Evolutionary conservation across 2,113 vertebrate genomes (phyloP).

Genomic region (Fulica atra): DNA sequence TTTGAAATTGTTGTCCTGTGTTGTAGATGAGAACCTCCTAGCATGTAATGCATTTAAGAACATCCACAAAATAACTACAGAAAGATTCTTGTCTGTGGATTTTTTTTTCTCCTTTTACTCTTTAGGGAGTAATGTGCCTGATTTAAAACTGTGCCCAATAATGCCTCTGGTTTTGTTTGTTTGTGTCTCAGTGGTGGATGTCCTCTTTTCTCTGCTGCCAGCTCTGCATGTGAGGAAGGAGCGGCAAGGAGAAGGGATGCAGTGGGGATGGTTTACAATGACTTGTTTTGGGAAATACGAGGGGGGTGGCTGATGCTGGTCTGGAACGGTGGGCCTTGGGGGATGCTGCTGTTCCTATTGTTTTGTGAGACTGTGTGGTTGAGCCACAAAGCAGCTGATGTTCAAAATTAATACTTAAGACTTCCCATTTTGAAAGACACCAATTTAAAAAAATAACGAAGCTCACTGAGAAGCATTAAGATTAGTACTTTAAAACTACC

Average conservation of each 20-base stretch:
- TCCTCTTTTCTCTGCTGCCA: neutral
- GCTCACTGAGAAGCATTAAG: neutral
- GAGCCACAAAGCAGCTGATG: neutral
- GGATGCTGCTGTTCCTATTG: neutral
- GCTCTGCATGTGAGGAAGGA: neutral
- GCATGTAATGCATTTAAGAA: neutral
- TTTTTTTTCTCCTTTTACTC: neutral
- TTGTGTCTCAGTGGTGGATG: neutral
- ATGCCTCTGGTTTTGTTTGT: neutral
- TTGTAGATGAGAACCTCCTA: neutral
- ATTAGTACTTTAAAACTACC: neutral
- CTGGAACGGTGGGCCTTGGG: neutral
- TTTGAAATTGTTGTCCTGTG: neutral
- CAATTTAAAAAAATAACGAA: neutral
- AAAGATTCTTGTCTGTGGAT: neutral
- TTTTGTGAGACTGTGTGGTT: neutral
- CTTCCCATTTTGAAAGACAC: neutral
- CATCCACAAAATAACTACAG: neutral
- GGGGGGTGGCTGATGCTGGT: neutral
- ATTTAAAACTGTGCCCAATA: neutral
- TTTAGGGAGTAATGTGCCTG: neutral
- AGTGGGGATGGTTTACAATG: neutral
- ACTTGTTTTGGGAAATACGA: neutral
- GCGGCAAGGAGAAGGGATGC: neutral
- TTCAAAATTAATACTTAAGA: neutral